Percentiles rank a stretch among this genome's conserved stretches.
phyloP scores from a whole-genome alignment of 2,113 vertebrate species.

The Cavia porcellus region DNA sequence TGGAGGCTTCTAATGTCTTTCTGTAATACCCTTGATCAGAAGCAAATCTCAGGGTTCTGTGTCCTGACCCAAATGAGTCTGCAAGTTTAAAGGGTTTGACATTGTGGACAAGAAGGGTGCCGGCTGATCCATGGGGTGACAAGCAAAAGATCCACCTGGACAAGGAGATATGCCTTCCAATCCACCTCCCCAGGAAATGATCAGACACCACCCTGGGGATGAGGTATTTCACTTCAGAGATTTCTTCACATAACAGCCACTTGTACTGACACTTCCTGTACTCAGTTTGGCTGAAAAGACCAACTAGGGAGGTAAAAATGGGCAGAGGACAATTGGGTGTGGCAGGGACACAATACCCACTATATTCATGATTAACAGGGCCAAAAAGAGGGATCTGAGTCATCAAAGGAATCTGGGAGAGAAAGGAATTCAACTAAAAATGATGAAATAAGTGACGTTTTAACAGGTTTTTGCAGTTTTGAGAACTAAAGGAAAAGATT shows the following conservation, averaged over 20 bases:
- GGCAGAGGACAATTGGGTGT: neutral
- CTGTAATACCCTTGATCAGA: slow-evolving; percentile 47
- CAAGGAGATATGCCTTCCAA: neutral
- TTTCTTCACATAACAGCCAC: neutral
- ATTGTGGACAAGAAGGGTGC: neutral
- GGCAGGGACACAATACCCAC: neutral
- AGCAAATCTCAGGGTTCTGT: slow-evolving; percentile 25
- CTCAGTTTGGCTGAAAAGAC: slow-evolving; percentile 41
- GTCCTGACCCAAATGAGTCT: neutral
- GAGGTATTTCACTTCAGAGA: slow-evolving; percentile 30
- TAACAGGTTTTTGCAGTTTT: neutral
- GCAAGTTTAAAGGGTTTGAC: slow-evolving; percentile 21
- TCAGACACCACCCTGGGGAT: neutral
- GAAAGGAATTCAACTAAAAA: neutral
- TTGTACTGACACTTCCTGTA: neutral
- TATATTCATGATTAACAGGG: neutral
- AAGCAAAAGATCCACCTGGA: neutral
- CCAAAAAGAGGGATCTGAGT: neutral
- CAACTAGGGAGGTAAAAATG: neutral
- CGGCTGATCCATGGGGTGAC: neutral
- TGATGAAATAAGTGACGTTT: neutral
- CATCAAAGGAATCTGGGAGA: neutral
- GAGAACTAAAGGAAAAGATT: neutral
- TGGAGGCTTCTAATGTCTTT: slow-evolving; percentile 24
- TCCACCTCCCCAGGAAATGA: neutral